Percentiles rank a stretch among this genome's conserved stretches.
phyloP scores from a whole-genome alignment of 92 coral and sea anemone genomes.

The Heliopora coerulea region DNA sequence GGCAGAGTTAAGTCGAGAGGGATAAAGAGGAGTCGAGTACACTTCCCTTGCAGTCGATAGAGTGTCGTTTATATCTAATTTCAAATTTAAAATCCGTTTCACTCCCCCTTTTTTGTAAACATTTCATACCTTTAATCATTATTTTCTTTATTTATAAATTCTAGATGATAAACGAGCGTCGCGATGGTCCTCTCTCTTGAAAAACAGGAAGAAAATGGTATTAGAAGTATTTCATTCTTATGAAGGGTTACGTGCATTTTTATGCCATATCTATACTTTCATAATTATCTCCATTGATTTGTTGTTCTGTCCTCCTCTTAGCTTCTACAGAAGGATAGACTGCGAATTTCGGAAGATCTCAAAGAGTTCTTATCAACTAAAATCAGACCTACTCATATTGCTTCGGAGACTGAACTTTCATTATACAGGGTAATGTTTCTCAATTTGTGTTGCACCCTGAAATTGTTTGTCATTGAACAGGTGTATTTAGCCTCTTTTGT shows the following conservation, averaged over 20 bases:
- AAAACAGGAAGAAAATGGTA: slow-evolving; percentile 86
- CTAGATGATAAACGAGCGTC: slow-evolving; percentile 83
- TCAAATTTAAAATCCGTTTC: neutral
- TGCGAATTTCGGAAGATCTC: slow-evolving; percentile 34
- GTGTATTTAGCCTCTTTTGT: no score
- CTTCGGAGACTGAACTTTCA: slow-evolving; percentile 36
- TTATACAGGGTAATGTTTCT: slow-evolving; percentile 13
- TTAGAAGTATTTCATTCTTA: slow-evolving; percentile 29
- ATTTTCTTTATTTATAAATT: neutral
- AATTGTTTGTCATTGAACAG: no score
- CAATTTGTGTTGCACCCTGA: no score
- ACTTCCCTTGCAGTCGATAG: no score
- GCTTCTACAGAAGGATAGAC: slow-evolving; percentile 32
- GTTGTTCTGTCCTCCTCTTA: neutral
- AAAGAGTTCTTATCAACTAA: slow-evolving; percentile 28
- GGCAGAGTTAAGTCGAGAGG: no score
- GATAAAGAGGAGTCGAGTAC: no score
- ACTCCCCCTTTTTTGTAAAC: no score
- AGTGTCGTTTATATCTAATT: no score
- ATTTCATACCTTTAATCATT: no score
- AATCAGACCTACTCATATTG: slow-evolving; percentile 31
- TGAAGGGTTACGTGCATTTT: no score
- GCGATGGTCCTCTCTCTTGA: slow-evolving; percentile 86
- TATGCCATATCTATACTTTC: no score
- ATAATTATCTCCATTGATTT: neutral